Evolutionary conservation across 2,113 vertebrate species (phyloP).

Genomic region (Seriola dumerili): DNA sequence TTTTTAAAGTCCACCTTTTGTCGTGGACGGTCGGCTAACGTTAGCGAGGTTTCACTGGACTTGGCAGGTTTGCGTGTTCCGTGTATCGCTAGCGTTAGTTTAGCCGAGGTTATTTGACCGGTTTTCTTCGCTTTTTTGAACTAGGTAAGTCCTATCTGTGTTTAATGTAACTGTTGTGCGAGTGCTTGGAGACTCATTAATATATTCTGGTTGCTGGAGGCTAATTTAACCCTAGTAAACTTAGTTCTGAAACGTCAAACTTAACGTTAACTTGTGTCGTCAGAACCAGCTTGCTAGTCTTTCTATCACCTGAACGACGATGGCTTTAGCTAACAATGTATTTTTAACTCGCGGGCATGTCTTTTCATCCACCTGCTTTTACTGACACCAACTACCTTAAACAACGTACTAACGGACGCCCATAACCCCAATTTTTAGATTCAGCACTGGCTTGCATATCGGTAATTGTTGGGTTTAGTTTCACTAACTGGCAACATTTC

Average conservation of each 20-base stretch:
- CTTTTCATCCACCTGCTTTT: slow-evolving; percentile 34
- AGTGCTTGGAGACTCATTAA: background rate
- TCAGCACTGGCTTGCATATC: background rate
- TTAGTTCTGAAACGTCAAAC: slow-evolving; percentile 3
- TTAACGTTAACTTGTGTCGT: slow-evolving; percentile 36
- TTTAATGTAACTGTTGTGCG: background rate
- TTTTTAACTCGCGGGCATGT: slow-evolving; percentile 27
- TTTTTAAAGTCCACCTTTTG: slow-evolving; percentile 69
- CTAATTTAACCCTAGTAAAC: background rate
- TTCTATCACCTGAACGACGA: slow-evolving; percentile 21
- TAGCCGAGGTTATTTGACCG: slow-evolving; percentile 15
- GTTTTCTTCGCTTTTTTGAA: slow-evolving; percentile 5
- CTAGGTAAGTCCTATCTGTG: slow-evolving; percentile 51
- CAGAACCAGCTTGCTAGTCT: slow-evolving; percentile 18
- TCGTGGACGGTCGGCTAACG: slow-evolving; percentile 53
- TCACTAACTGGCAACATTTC: slow-evolving; percentile 38
- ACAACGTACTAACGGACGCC: background rate
- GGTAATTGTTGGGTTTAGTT: background rate
- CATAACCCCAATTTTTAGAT: background rate
- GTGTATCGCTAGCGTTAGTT: slow-evolving; percentile 16
- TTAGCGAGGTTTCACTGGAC: slow-evolving; percentile 45
- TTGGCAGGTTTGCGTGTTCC: slow-evolving; percentile 29
- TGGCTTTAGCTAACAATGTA: slow-evolving; percentile 12
- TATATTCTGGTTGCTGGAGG: background rate
- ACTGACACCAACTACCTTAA: slow-evolving; percentile 1